Percentiles rank a stretch among this genome's conserved stretches.
These are phyloP conservation scores for Cyrtonyx montezumae DNA, from an alignment of 2,113 vertebrate genomes.

Conservation along the genomic window DNA sequence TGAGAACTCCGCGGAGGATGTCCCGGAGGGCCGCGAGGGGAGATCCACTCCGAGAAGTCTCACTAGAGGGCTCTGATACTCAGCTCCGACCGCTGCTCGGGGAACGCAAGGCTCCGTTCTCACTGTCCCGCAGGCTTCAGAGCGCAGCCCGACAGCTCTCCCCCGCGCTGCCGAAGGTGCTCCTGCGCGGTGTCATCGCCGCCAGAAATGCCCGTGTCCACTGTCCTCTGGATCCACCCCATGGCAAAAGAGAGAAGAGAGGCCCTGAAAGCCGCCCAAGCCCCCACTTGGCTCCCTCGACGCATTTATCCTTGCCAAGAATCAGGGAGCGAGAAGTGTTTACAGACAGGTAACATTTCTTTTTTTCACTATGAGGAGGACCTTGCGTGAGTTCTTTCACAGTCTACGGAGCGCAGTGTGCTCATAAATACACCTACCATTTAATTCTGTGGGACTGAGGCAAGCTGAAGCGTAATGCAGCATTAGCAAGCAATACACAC, in stretches of 20 bases:
- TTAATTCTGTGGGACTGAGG: not conserved
- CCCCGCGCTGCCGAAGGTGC: not conserved
- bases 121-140: not conserved
- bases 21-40: not conserved
- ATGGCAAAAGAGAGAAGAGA: not conserved
- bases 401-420: not conserved
- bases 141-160: not conserved
- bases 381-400: not conserved
- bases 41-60: not conserved
- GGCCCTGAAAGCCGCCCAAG: not conserved
- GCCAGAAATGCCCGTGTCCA: not conserved
- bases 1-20: not conserved
- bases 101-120: not conserved
- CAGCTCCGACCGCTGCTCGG: not conserved
- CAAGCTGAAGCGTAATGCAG: not conserved
- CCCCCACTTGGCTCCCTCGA: not conserved
- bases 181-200: not conserved
- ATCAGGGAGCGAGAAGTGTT: not conserved
- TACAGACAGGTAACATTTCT: accelerated
- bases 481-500: not conserved
- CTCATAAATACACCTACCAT: not conserved
- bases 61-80: conserved; percentile 63
- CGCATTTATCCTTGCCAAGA: not conserved
- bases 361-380: not conserved
- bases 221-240: not conserved